These are phyloP conservation scores for Agapostemon virescens DNA, from an alignment of 2,888 invertebrate genomes.

Conservation along the genomic window DNA sequence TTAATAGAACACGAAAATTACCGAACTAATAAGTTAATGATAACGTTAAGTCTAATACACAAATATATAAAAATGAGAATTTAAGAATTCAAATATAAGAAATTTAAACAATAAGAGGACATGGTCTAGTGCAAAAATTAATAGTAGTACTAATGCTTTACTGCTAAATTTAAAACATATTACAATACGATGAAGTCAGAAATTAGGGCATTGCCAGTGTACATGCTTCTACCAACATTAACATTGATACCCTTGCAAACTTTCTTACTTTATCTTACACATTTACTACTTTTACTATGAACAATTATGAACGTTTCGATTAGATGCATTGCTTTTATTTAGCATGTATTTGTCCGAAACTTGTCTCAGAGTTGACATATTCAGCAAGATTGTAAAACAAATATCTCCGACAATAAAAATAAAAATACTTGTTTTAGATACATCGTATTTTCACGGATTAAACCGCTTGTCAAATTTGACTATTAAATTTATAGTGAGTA, in stretches of 20 bases:
- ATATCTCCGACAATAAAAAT: conserved; percentile 16
- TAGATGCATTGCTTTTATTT: conserved; percentile 57
- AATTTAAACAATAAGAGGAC: conserved; percentile 28
- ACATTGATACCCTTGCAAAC: conserved; percentile 56
- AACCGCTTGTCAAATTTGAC: conserved; percentile 21
- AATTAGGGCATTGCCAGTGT: conserved; percentile 44
- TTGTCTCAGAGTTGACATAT: conserved; percentile 39
- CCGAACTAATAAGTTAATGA: conserved; percentile 43
- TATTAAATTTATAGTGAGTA: background rate
- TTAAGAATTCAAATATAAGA: conserved; percentile 34
- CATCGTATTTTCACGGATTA: conserved; percentile 23
- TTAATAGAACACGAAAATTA: conserved; percentile 10
- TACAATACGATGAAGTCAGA: conserved; percentile 42
- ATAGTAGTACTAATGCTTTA: conserved; percentile 43
- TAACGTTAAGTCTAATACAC: conserved; percentile 47
- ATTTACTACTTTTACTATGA: conserved; percentile 55
- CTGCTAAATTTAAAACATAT: conserved; percentile 39
- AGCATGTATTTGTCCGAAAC: conserved; percentile 35
- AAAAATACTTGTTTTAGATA: conserved; percentile 22
- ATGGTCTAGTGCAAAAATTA: conserved; percentile 42
- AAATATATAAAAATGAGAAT: conserved; percentile 65
- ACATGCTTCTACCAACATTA: conserved; percentile 50
- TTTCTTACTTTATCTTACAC: conserved; percentile 56
- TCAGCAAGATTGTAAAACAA: conserved; percentile 18
- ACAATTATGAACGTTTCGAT: conserved; percentile 62